Conservation (phyloP, 2,113 vertebrate species). For the Notothenia coriiceps region DNA sequence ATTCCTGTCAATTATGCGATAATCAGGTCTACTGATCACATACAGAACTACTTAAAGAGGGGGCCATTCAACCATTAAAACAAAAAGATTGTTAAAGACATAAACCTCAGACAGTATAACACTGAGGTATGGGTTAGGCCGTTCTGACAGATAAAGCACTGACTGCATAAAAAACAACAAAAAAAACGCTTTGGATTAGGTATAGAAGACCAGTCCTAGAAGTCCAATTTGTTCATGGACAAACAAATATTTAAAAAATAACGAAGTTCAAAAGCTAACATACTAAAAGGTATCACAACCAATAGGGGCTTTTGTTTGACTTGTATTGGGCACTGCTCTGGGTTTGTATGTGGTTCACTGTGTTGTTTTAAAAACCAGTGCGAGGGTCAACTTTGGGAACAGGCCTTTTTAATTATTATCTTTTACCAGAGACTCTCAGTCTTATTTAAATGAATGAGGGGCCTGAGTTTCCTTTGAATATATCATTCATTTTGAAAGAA, state of each 20-base stretch:
- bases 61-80: conserved; percentile 1
- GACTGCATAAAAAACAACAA: background rate
- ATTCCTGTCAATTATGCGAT: conserved; percentile 11
- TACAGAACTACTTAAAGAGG: background rate
- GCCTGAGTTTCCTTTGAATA: background rate
- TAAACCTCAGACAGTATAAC: background rate
- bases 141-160: background rate
- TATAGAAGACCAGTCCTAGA: background rate
- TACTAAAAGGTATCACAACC: background rate
- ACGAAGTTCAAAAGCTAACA: no score
- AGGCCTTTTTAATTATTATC: background rate
- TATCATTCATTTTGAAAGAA: no score
- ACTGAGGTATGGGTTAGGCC: background rate
- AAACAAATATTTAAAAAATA: background rate
- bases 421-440: background rate
- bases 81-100: background rate
- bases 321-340: background rate
- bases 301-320: background rate
- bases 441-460: background rate
- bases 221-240: background rate
- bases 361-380: background rate
- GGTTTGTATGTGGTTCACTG: background rate
- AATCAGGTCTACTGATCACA: conserved; percentile 13
- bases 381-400: background rate
- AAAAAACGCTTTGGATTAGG: no score